Conservation (phyloP, 2,888 invertebrate species). For the Epinotia bilunana region DNA sequence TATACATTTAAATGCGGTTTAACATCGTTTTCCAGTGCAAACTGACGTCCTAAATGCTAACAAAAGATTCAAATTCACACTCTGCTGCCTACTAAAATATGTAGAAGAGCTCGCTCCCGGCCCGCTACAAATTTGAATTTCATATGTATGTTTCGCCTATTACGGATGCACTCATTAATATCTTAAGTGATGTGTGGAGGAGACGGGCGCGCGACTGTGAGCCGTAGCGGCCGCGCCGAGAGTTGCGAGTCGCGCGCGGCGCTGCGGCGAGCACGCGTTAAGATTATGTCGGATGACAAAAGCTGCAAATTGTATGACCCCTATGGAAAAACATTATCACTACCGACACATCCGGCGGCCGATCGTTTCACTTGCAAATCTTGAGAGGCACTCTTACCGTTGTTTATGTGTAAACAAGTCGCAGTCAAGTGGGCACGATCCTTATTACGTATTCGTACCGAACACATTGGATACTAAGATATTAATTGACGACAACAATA, state of each 20-base stretch:
- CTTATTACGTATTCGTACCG: constrained; percentile 12
- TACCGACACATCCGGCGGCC: constrained; percentile 65
- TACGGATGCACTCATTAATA: constrained; percentile 85
- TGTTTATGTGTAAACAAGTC: constrained; percentile 52
- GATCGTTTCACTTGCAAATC: constrained; percentile 80
- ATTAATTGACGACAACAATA: neutral
- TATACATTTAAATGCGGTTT: constrained; percentile 61
- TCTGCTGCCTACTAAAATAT: constrained; percentile 84
- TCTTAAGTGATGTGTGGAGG: constrained; percentile 81
- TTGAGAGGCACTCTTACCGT: constrained; percentile 56
- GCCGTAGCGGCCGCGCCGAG: constrained; percentile 58
- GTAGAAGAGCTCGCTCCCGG: constrained; percentile 80
- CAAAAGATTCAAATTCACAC: constrained; percentile 85
- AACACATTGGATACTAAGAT: neutral
- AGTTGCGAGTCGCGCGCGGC: constrained; percentile 50
- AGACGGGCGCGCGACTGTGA: constrained; percentile 59
- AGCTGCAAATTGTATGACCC: constrained; percentile 81
- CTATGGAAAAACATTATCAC: constrained; percentile 81
- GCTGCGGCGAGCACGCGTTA: constrained; percentile 66
- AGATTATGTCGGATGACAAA: constrained; percentile 81
- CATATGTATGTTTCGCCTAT: constrained; percentile 84
- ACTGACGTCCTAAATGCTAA: constrained; percentile 78
- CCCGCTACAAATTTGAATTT: constrained; percentile 84
- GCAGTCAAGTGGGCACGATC: constrained; percentile 49
- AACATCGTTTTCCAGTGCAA: constrained; percentile 69